phyloP scores from a whole-genome alignment of 2,113 vertebrate species.

The Vanacampus margaritifer region DNA sequence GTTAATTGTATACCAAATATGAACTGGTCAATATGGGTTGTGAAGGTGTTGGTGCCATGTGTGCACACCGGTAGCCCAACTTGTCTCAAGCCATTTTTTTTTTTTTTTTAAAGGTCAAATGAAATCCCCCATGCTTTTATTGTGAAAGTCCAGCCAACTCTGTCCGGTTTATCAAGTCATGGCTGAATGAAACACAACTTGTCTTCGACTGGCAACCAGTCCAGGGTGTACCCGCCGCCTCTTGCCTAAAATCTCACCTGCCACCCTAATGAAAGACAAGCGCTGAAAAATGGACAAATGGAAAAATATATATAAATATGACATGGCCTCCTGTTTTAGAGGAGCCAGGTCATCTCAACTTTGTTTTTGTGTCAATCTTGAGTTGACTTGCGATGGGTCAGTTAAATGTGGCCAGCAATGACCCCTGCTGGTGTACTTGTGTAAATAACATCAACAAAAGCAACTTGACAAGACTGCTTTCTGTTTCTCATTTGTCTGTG shows the following conservation, averaged over 20 bases:
- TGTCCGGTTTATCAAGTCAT: background rate
- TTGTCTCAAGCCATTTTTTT: background rate
- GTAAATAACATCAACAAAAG: background rate
- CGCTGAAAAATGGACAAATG: background rate
- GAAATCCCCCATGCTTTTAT: background rate
- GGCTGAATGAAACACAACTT: background rate
- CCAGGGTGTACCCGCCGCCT: background rate
- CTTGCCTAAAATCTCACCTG: background rate
- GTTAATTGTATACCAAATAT: background rate
- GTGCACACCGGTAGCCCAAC: background rate
- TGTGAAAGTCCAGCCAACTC: background rate
- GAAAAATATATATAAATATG: background rate
- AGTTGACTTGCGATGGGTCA: background rate
- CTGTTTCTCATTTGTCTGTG: background rate
- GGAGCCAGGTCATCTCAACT: background rate
- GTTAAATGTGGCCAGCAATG: background rate
- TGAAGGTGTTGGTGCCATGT: background rate
- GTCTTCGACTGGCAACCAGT: background rate
- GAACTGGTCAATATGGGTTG: background rate
- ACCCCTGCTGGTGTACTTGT: too few species aligned
- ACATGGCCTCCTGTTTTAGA: constrained; percentile 1
- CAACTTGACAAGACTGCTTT: background rate
- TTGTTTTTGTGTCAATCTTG: background rate
- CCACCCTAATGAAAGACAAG: background rate
- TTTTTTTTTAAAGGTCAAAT: background rate